Evolutionary conservation across 2,888 invertebrate species (phyloP).

Genomic region (Plagodis pulveraria): DNA sequence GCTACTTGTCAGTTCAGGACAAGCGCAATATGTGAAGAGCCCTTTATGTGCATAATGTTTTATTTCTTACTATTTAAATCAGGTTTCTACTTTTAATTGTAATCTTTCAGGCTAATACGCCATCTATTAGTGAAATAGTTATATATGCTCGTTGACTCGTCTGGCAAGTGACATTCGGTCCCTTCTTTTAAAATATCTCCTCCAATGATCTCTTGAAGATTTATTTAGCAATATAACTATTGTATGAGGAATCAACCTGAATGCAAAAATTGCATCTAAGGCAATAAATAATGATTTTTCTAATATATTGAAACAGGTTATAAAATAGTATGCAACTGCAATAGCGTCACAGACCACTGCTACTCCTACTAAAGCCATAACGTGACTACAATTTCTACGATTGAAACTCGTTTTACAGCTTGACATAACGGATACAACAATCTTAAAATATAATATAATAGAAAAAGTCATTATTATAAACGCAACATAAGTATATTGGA

Average conservation of each 20-base stretch:
- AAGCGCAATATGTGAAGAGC: no score
- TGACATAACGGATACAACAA: slow-evolving; percentile 7
- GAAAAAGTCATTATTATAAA: background rate
- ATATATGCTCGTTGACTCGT: no score
- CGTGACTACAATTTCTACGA: background rate
- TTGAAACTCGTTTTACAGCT: slow-evolving; percentile 5
- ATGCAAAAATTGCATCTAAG: background rate
- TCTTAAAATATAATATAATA: slow-evolving; percentile 3
- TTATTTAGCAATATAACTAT: slow-evolving; percentile 7
- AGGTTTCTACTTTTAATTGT: no score
- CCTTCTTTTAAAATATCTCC: slow-evolving; percentile 4
- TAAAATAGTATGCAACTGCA: background rate
- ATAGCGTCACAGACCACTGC: slow-evolving; percentile 5
- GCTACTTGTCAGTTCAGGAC: no score
- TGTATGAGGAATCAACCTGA: slow-evolving; percentile 2
- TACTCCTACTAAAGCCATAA: slow-evolving; percentile 3
- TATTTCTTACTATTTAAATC: no score
- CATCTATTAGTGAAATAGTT: no score
- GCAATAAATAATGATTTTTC: background rate
- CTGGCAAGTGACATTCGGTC: background rate
- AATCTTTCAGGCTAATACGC: no score
- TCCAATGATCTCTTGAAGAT: slow-evolving; percentile 17
- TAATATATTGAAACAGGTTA: no score
- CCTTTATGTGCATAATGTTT: no score
- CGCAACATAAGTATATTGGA: background rate